phyloP scores from a whole-genome alignment of 2,113 vertebrate genomes.

The Antidorcas marsupialis region DNA sequence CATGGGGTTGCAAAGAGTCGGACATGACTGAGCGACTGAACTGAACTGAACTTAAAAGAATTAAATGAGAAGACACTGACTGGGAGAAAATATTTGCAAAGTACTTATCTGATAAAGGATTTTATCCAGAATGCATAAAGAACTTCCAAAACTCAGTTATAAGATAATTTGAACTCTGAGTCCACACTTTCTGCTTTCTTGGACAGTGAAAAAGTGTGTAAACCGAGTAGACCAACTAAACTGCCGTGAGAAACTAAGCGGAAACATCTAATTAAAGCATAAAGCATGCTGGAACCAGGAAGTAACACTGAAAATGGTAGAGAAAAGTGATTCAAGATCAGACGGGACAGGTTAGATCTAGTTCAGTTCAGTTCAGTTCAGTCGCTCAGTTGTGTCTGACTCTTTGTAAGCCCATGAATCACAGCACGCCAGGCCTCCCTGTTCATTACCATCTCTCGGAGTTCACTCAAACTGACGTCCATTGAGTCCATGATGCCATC shows the following conservation, averaged over 20 bases:
- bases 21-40: too few relatives aligned
- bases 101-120: not conserved
- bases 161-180: not conserved
- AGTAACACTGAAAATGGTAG: not conserved
- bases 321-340: not conserved
- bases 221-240: not conserved
- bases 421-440: too few relatives aligned
- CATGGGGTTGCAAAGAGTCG: too few relatives aligned
- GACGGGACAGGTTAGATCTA: not conserved
- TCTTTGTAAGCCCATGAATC: too few relatives aligned
- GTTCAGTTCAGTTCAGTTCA: too few relatives aligned
- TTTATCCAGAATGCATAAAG: not conserved
- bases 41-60: not conserved
- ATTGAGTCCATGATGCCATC: too few relatives aligned
- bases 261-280: not conserved
- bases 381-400: too few relatives aligned
- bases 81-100: not conserved
- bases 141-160: not conserved
- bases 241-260: not conserved
- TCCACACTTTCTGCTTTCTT: not conserved
- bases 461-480: too few relatives aligned
- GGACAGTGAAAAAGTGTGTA: not conserved
- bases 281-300: not conserved
- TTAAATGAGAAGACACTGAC: not conserved
- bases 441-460: too few relatives aligned